A percentile compares a stretch with the other conserved stretches of the same genome.
These are phyloP conservation scores for Gryon sp. DNA, from an alignment of 1,140 invertebrate genomes.

Conservation along the genomic window DNA sequence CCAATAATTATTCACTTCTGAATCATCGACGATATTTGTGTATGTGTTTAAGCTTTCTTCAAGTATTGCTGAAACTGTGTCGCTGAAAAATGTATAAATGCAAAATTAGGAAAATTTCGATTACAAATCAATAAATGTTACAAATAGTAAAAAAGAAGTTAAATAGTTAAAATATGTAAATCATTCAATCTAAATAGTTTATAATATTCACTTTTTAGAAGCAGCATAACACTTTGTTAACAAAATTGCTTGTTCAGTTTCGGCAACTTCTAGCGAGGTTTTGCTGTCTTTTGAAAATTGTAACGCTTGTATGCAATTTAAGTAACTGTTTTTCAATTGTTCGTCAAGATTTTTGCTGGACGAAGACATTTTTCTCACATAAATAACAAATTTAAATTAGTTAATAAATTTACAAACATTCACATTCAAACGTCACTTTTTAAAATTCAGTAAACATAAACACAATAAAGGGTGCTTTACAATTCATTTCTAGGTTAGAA, in stretches of 20 bases:
- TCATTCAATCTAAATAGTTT: neutral
- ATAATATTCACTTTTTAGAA: conserved; percentile 63
- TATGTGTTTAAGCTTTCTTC: conserved; percentile 64
- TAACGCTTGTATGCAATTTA: conserved; percentile 64
- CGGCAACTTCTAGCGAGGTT: conserved; percentile 43
- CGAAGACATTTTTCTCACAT: conserved; percentile 4
- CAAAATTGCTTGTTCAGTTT: conserved; percentile 67
- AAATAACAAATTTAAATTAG: too few relatives aligned
- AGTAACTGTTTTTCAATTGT: conserved; percentile 60
- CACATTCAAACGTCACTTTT: too few relatives aligned
- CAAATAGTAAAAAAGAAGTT: neutral
- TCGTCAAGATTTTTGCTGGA: conserved; percentile 3
- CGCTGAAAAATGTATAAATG: conserved; percentile 64
- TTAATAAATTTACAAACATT: too few relatives aligned
- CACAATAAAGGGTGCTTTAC: too few relatives aligned
- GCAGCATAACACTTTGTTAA: conserved; percentile 67
- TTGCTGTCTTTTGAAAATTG: conserved; percentile 68
- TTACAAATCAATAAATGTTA: neutral
- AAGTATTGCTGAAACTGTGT: conserved; percentile 57
- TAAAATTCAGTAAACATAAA: too few relatives aligned
- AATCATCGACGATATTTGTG: conserved; percentile 53
- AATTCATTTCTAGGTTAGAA: too few relatives aligned
- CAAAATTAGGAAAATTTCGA: conserved; percentile 13
- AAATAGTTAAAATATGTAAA: conserved; percentile 4
- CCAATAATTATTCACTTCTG: conserved; percentile 70